Evolutionary conservation across 2,113 vertebrate genomes (phyloP), one percentile per base, ranked within the genome.

Genomic region (Malurus cyaneus): DNA sequence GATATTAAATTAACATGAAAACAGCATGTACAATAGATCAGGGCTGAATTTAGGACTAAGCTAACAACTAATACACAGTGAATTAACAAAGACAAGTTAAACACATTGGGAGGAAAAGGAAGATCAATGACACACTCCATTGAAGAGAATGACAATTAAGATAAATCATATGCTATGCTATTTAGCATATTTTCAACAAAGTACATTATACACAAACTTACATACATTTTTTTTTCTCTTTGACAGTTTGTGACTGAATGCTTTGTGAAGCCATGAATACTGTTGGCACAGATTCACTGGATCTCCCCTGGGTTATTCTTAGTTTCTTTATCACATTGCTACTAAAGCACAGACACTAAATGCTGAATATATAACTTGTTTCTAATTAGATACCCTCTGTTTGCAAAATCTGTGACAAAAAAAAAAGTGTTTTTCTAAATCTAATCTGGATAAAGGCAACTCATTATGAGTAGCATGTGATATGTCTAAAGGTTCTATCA

Each of bases 331-430:
- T 94, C 89, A 93, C 94, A 73, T 74, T 95, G 46, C 54, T 96
- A 83, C 92, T 96, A 73, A 95, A 89, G 47, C 59, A 80, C 39
- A 95, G 41, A 93, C 80, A 92, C 83, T 83, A 90, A 96, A 54
- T 80, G 94, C 79, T 96, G 94, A 94, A 95, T 96, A 90, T 91
- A 81, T 95, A 92, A 94, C 94, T 96, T 95, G 81, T 83, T 96
- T 96, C 93, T 97, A 97, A 97, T 96, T 96, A 96, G 81, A 93
- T 94, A 85, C 28, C 64, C 94, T 88, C 93, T 94, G 92, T 89
- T 95, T 96, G 89, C 79, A 92, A 96, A 94, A 95, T 91, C 87
- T 95, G 79, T 93, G 52, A 94, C 64, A n/a, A 64, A 82, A 93
- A 92, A 93, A 86, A 66, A 69, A 80, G 42, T 67, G 81, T 50